These are phyloP conservation scores for Drosophila pseudoobscura DNA, from an alignment of 1,140 invertebrate genomes.

Conservation along the genomic window DNA sequence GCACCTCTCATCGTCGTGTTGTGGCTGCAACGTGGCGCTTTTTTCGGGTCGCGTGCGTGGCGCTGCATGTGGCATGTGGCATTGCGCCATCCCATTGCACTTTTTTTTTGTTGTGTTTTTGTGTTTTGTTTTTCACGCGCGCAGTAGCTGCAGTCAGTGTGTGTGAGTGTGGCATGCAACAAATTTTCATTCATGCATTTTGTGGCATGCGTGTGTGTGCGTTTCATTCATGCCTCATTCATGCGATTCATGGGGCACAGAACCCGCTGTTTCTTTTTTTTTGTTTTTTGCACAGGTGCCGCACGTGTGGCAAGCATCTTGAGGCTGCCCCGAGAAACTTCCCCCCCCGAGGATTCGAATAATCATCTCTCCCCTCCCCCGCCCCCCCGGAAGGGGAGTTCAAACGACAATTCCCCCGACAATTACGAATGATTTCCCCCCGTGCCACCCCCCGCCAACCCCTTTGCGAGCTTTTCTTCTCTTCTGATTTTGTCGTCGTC, in stretches of 20 bases:
- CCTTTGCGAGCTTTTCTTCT: not conserved
- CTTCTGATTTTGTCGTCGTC: conserved; percentile 33
- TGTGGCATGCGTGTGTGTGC: conserved; percentile 58
- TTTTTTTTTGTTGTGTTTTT: conserved; percentile 19
- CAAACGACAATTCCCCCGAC: conserved; percentile 53
- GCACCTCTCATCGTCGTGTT: conserved; percentile 4
- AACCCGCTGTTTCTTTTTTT: no score
- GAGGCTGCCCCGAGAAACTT: no score
- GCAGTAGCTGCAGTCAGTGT: not conserved
- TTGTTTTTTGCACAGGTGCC: no score
- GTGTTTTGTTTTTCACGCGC: not conserved
- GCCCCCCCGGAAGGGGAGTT: conserved; percentile 14
- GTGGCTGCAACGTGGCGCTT: conserved; percentile 35
- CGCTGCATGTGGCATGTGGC: conserved; percentile 54
- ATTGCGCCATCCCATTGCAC: conserved; percentile 15
- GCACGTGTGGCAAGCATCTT: no score
- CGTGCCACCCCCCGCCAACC: not conserved
- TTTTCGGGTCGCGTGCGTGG: conserved; percentile 55
- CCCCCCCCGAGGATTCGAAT: not conserved
- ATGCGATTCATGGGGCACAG: conserved; percentile 24
- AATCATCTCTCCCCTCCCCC: conserved; percentile 10
- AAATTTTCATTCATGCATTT: conserved; percentile 75
- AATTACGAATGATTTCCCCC: conserved; percentile 33
- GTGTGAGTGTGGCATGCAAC: conserved; percentile 38
- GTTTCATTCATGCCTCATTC: conserved; percentile 63